phyloP scores from a whole-genome alignment of 2,113 vertebrate species.

The Podocnemis expansa region DNA sequence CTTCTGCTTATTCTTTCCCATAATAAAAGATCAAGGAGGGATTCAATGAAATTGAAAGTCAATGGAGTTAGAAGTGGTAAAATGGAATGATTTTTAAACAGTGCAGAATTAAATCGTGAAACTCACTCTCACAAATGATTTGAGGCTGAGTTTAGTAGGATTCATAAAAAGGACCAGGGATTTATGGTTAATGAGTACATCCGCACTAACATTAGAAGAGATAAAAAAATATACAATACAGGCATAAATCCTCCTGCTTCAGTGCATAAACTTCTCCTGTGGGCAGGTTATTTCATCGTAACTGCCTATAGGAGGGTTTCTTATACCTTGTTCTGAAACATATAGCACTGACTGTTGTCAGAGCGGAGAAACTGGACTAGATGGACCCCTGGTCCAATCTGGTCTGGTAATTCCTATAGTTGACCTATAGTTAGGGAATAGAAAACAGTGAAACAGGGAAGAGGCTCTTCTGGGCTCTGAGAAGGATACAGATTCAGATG shows the following conservation, averaged over 20 bases:
- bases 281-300: background rate
- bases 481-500: background rate
- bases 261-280: background rate
- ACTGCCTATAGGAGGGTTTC: background rate
- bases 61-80: background rate
- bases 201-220: background rate
- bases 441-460: background rate
- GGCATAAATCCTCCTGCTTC: background rate
- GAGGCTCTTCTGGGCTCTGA: background rate
- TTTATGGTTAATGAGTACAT: background rate
- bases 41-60: background rate
- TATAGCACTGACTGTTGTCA: background rate
- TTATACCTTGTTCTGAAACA: background rate
- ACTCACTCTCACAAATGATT: background rate
- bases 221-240: background rate
- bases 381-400: background rate
- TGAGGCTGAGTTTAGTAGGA: background rate
- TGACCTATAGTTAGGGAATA: background rate
- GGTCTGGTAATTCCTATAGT: background rate
- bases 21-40: background rate
- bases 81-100: background rate
- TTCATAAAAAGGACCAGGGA: background rate
- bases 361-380: background rate
- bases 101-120: background rate
- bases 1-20: background rate